These are phyloP conservation scores for Yponomeuta malinellus DNA, from an alignment of 2,888 invertebrate genomes.

Conservation along the genomic window DNA sequence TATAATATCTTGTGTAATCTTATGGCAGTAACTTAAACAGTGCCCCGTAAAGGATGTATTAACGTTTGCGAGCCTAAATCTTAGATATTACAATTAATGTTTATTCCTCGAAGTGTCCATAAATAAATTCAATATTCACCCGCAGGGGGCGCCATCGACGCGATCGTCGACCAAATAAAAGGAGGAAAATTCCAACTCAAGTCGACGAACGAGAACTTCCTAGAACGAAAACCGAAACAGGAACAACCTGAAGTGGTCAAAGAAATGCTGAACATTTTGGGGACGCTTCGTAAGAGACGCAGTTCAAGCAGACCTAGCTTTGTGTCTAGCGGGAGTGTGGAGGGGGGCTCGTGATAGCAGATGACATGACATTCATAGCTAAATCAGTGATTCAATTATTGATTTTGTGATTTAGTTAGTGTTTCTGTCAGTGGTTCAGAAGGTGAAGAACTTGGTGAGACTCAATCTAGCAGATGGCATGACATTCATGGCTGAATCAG, in stretches of 20 bases:
- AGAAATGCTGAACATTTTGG: slow-evolving; percentile 72
- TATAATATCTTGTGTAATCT: too few species aligned
- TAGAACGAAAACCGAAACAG: slow-evolving; percentile 70
- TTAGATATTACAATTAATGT: too few species aligned
- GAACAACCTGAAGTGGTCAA: slow-evolving; percentile 79
- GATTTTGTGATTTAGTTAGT: too few species aligned
- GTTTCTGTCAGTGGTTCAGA: too few species aligned
- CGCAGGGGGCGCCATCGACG: slow-evolving; percentile 79
- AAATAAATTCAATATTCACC: neutral
- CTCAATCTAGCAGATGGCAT: too few species aligned
- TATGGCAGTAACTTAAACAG: too few species aligned
- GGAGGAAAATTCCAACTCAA: slow-evolving; percentile 83
- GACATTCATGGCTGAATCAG: too few species aligned
- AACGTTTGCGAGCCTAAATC: too few species aligned
- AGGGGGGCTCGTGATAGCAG: slow-evolving; percentile 19
- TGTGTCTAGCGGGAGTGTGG: slow-evolving; percentile 19
- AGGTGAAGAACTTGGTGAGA: too few species aligned
- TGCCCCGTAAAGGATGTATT: too few species aligned
- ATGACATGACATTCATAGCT: too few species aligned
- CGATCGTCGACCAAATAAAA: slow-evolving; percentile 85
- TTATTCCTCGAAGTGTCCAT: neutral
- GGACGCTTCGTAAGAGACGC: slow-evolving; percentile 54
- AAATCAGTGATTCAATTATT: too few species aligned
- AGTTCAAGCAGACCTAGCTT: slow-evolving; percentile 26
- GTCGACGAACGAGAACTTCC: slow-evolving; percentile 77